These are phyloP conservation scores for Lasiurus cinereus DNA, from an alignment of 2,113 vertebrate species.

Conservation along the genomic window DNA sequence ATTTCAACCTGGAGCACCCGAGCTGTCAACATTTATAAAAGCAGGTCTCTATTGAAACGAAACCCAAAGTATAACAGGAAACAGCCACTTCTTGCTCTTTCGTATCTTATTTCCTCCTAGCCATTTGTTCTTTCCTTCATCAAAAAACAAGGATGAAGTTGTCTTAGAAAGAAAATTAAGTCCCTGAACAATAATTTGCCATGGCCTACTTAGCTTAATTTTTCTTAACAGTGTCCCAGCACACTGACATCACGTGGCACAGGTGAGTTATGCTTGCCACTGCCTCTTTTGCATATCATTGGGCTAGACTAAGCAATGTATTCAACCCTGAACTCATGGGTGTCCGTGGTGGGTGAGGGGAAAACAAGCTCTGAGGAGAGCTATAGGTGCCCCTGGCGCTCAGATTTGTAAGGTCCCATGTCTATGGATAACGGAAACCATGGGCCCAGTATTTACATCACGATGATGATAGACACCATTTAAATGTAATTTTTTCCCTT, in stretches of 20 bases:
- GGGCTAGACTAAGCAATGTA: neutral
- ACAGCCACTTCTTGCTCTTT: neutral
- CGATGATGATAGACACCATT: neutral
- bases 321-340: neutral
- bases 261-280: neutral
- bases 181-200: neutral
- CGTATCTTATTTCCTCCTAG: neutral
- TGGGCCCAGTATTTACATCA: neutral
- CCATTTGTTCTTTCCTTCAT: slow-evolving; percentile 32
- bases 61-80: neutral
- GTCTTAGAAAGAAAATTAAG: slow-evolving; percentile 8
- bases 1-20: neutral
- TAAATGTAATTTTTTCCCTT: neutral
- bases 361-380: neutral
- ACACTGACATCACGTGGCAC: neutral
- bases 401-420: neutral
- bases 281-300: neutral
- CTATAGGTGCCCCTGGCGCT: too few relatives aligned
- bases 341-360: neutral
- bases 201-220: neutral
- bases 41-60: neutral
- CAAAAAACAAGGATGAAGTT: neutral
- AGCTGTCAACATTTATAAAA: slow-evolving; percentile 1
- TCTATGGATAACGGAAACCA: neutral
- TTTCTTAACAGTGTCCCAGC: neutral